Conservation (phyloP, 2,113 vertebrate species). For the Oryzias woworae region DNA sequence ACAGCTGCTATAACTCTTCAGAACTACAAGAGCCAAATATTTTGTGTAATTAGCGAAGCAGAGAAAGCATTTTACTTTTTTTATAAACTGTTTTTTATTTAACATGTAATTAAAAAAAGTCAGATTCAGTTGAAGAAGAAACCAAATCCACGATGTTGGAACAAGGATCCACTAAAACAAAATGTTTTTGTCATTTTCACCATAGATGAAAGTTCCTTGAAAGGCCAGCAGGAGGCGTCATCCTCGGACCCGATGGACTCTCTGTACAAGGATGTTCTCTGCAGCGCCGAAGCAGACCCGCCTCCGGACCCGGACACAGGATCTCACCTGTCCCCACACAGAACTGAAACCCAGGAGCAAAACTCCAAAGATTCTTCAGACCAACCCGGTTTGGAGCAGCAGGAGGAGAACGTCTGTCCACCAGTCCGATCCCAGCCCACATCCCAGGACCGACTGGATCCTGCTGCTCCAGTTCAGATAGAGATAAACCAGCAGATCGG, state of each 20-base stretch:
- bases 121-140: no score
- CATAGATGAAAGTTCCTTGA: conserved; percentile 59
- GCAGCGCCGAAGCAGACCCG: conserved; percentile 3
- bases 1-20: no score
- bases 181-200: not conserved
- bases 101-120: no score
- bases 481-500: conserved; percentile 73
- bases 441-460: conserved; percentile 36
- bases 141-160: no score
- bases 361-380: conserved; percentile 5
- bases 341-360: conserved; percentile 14
- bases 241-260: conserved; percentile 58
- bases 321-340: conserved; percentile 16
- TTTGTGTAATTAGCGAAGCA: no score
- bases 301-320: conserved; percentile 1
- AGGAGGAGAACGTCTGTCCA: not conserved
- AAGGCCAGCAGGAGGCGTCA: conserved; percentile 52
- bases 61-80: no score
- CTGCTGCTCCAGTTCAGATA: conserved; percentile 53
- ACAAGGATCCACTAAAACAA: no score
- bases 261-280: conserved; percentile 71
- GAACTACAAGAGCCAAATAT: no score
- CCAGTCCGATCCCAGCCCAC: fast-evolving
- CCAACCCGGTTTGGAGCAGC: not conserved
- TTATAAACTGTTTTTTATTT: no score